These are phyloP conservation scores for Sclerurus mexicanus DNA, from an alignment of 2,113 vertebrate genomes.

Conservation along the genomic window DNA sequence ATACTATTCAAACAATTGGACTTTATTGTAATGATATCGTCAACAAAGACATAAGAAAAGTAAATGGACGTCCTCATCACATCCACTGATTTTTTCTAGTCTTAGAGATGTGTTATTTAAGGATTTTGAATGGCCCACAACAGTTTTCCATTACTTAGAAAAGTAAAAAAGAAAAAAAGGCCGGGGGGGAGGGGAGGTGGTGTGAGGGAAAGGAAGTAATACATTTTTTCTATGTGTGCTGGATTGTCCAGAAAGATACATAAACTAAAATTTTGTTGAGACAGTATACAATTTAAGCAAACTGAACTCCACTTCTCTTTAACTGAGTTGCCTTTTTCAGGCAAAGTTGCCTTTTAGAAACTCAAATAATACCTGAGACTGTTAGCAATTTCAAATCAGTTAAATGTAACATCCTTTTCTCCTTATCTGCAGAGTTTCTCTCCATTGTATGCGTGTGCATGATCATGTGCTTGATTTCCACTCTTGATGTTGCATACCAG, in stretches of 20 bases:
- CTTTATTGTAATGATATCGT: neutral
- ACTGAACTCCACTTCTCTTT: neutral
- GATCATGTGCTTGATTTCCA: neutral
- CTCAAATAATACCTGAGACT: neutral
- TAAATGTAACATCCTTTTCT: neutral
- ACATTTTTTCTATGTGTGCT: neutral
- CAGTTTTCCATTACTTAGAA: neutral
- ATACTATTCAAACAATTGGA: neutral
- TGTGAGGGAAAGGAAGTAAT: neutral
- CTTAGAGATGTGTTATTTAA: neutral
- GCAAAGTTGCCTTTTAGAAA: neutral
- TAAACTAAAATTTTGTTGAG: neutral
- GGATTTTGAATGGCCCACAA: accelerated
- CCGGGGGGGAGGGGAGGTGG: accelerated
- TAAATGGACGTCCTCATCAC: neutral
- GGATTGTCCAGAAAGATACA: neutral
- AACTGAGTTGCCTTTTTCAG: neutral
- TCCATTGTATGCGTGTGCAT: too few species aligned
- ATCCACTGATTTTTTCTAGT: neutral
- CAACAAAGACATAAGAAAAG: neutral
- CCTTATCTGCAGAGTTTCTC: neutral
- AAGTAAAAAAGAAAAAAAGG: neutral
- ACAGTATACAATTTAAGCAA: neutral
- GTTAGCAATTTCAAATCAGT: neutral
- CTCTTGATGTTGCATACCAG: neutral